These are phyloP conservation scores for Agapornis roseicollis DNA, from an alignment of 2,113 vertebrate species.

Conservation along the genomic window DNA sequence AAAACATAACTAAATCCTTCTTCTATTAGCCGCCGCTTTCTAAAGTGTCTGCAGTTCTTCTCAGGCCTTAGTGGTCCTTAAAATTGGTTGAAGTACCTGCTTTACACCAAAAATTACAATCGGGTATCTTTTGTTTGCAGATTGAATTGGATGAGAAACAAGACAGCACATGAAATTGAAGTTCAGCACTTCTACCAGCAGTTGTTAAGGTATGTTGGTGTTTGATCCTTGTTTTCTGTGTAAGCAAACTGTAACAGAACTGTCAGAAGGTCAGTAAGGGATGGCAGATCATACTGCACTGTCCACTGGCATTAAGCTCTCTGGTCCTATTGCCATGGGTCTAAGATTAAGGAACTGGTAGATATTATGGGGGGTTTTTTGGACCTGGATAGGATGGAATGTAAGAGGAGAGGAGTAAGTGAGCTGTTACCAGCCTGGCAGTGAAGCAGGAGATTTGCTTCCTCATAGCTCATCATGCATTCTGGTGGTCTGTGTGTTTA, in stretches of 20 bases:
- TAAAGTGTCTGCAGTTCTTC: neutral
- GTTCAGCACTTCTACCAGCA: conserved; percentile 85
- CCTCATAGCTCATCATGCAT: neutral
- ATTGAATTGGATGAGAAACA: conserved; percentile 75
- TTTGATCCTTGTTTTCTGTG: neutral
- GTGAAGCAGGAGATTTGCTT: neutral
- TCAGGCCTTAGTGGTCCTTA: neutral
- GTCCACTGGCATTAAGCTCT: neutral
- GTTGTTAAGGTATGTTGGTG: conserved; percentile 80
- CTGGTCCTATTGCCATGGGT: neutral
- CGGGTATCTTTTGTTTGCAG: conserved; percentile 61
- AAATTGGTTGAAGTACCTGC: neutral
- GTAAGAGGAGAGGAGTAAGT: neutral
- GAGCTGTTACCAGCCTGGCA: neutral
- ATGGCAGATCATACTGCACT: neutral
- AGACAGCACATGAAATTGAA: conserved; percentile 82
- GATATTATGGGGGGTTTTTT: neutral
- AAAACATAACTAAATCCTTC: neutral
- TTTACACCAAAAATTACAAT: neutral
- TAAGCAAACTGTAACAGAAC: neutral
- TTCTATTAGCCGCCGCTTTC: neutral
- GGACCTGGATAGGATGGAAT: neutral
- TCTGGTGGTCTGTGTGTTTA: neutral
- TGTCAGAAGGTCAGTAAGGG: neutral
- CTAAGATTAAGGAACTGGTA: neutral